A percentile compares a stretch with the other conserved stretches of the same genome.
Evolutionary conservation across 2,113 vertebrate genomes (phyloP).

Genomic region (Tauraco erythrolophus): DNA sequence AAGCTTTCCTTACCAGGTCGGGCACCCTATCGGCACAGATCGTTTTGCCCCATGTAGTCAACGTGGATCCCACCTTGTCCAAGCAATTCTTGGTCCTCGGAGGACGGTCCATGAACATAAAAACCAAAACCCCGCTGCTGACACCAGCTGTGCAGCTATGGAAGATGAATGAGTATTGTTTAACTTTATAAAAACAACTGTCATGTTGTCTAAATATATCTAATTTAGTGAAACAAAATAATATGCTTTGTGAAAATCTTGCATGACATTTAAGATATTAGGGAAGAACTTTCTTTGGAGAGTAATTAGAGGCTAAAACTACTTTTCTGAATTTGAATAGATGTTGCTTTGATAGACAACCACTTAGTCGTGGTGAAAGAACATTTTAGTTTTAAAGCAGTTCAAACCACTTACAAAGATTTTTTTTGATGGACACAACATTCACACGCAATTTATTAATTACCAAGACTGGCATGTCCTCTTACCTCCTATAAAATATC

Average conservation of each 20-base stretch:
- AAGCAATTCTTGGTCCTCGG: not conserved
- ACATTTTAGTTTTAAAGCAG: not conserved
- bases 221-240: constrained; percentile 58
- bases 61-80: not conserved
- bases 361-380: constrained; percentile 32
- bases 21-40: not conserved
- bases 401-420: not conserved
- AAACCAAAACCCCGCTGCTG: not conserved
- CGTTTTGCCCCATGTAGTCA: not conserved
- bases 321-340: constrained; percentile 37
- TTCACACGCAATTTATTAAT: not conserved
- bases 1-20: not conserved
- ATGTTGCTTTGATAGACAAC: constrained; percentile 40
- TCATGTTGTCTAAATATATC: constrained; percentile 54
- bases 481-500: not conserved
- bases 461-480: not conserved
- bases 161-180: constrained; percentile 9
- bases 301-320: constrained; percentile 49
- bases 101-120: not conserved
- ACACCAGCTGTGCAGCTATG: not conserved
- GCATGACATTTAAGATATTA: constrained; percentile 23
- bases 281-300: constrained; percentile 48
- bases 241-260: constrained; percentile 27
- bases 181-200: not conserved
- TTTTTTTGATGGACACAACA: not conserved